Conservation (phyloP, 2,888 invertebrate genomes). For the Drosophila falleni region DNA sequence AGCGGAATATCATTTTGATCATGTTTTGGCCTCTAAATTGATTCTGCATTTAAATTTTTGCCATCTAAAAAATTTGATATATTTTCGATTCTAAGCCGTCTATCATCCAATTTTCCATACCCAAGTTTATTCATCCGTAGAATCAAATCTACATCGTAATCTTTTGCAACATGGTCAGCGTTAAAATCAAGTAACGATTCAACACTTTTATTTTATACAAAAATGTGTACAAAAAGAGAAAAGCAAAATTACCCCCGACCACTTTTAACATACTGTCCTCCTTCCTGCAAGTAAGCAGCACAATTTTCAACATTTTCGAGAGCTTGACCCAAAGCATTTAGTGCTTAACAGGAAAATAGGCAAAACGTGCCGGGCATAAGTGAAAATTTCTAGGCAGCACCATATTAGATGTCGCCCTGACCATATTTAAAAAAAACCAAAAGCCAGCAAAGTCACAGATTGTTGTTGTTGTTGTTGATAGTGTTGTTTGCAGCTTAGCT, state of each 20-base stretch:
- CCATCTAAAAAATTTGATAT: too few species aligned
- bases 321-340: slow-evolving; percentile 71
- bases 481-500: slow-evolving; percentile 13
- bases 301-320: slow-evolving; percentile 61
- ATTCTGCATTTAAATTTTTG: too few species aligned
- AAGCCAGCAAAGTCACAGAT: slow-evolving; percentile 64
- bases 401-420: slow-evolving; percentile 62
- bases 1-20: too few species aligned
- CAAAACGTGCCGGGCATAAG: slow-evolving; percentile 75
- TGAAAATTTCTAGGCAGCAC: slow-evolving; percentile 71
- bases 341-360: slow-evolving; percentile 74
- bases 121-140: background rate
- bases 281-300: slow-evolving; percentile 26
- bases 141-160: background rate
- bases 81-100: too few species aligned
- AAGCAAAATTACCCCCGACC: slow-evolving; percentile 36
- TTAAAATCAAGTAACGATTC: background rate
- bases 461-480: slow-evolving; percentile 12
- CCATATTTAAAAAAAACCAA: slow-evolving; percentile 67
- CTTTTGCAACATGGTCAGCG: background rate
- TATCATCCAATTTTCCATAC: too few species aligned
- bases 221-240: slow-evolving; percentile 64
- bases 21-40: too few species aligned
- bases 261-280: slow-evolving; percentile 24
- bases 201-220: background rate